Evolutionary conservation across 64 coral and sea anemone species (phyloP), one percentile per base, ranked within the genome.

Genomic region (Platygyra sinensis): DNA sequence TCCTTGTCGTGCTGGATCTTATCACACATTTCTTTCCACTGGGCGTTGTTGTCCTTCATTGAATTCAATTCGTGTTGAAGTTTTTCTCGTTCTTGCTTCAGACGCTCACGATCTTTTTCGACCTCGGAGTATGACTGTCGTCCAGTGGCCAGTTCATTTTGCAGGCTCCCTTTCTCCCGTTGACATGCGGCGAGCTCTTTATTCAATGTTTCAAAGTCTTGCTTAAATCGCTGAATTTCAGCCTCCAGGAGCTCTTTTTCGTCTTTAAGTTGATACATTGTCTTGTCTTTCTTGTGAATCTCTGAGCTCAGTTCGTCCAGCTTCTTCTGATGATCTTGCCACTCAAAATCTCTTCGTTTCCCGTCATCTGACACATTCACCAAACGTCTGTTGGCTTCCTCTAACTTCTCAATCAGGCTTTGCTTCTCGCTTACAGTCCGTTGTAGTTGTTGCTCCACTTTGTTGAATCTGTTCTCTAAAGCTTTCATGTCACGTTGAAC

Each of bases 1-100:
- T 96, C 95, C 72, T 96, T 96, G 60, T 96, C 95, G 22, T 90
- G 76, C 55, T 96, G 95, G 63, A 96, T 96, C 67, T 94, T 96
- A 59, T 96, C 95, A 55, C 95, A 96, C 95, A 96, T 96, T 30
- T 96, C 95, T 78, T 96, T 96, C 95, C 95, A 96, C 55, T 94
- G 91, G 36, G 91, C 50, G 63, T 96, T 96, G 11, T 93, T 96
- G 39, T 94, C 95, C 63, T 94, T 96, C 95, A 96, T 96, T 14
- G 87, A 72, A 3, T n/a, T 86, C 83, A 96, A 78, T 62, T 96
- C 95, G 15, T 83, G 75, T 42, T 91, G 88, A 2, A 97, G 88
- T 73, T 97, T 89, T 52, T 97, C 91, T 73, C 91, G 72, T 29
- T 97, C 95, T 27, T 89, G 87, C 12, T 76, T 75, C 12, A 94